Evolutionary conservation across 2,888 invertebrate genomes (phyloP).

Genomic region (Melieria crassipennis): DNA sequence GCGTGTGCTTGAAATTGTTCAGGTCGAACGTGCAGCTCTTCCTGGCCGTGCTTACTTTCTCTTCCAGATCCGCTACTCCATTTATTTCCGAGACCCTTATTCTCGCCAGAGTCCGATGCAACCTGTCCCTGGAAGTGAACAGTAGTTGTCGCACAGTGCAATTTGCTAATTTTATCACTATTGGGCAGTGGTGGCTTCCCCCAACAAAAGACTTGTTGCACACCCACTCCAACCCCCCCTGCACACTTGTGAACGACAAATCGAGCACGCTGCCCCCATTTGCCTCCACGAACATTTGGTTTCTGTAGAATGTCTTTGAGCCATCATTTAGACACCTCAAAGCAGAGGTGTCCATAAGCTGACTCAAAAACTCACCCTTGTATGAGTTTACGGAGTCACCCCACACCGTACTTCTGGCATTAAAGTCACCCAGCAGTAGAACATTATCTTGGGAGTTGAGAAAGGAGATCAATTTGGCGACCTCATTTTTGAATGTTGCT

Average conservation of each 20-base stretch:
- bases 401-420: not conserved
- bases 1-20: not conserved
- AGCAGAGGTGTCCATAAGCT: not conserved
- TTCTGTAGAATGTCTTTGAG: not conserved
- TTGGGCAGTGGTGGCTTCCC: not conserved
- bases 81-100: no score
- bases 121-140: no score
- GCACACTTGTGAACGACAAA: not conserved
- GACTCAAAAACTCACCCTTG: not conserved
- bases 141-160: no score
- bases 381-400: not conserved
- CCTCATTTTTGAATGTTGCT: not conserved
- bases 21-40: not conserved
- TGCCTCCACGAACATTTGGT: no score
- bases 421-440: not conserved
- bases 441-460: not conserved
- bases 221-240: not conserved
- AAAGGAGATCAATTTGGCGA: not conserved
- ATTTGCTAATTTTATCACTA: not conserved
- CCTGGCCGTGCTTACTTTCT: not conserved
- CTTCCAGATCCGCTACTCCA: no score
- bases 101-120: no score
- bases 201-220: not conserved
- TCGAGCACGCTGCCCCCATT: not conserved
- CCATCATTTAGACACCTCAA: constrained; percentile 7